These are phyloP conservation scores for Exocentrus adspersus DNA, from an alignment of 2,888 invertebrate genomes.

Conservation along the genomic window DNA sequence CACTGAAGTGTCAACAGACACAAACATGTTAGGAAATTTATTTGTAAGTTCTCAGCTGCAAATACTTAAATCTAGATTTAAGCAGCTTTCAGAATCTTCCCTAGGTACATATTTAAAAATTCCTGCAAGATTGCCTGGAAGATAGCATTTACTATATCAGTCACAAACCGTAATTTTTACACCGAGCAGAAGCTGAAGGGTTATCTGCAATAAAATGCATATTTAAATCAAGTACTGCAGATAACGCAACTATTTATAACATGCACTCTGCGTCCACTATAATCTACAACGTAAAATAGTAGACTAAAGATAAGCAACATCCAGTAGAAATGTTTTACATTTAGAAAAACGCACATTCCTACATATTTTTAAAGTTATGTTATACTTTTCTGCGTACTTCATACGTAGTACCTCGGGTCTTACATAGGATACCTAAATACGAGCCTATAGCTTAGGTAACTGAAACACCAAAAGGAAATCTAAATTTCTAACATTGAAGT, in stretches of 20 bases:
- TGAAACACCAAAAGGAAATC: no score
- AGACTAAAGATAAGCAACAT: not conserved
- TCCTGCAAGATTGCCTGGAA: not conserved
- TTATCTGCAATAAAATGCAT: not conserved
- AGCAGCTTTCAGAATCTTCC: no score
- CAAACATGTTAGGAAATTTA: no score
- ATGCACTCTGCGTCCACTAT: constrained; percentile 1
- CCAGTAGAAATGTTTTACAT: not conserved
- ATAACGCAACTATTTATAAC: constrained; percentile 1
- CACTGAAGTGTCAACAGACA: no score
- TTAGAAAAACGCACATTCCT: not conserved
- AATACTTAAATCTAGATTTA: no score
- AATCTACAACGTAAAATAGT: not conserved
- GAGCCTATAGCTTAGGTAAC: no score
- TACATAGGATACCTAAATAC: no score
- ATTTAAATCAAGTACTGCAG: constrained; percentile 1
- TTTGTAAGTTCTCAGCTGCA: no score
- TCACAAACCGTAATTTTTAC: not conserved
- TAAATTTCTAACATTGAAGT: no score
- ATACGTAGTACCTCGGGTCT: no score
- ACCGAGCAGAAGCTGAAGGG: not conserved
- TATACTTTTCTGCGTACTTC: no score
- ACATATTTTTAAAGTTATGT: not conserved
- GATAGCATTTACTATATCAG: not conserved
- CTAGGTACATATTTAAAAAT: no score